Conservation (phyloP, 2,888 invertebrate genomes). For the Stomorhina lunata region DNA sequence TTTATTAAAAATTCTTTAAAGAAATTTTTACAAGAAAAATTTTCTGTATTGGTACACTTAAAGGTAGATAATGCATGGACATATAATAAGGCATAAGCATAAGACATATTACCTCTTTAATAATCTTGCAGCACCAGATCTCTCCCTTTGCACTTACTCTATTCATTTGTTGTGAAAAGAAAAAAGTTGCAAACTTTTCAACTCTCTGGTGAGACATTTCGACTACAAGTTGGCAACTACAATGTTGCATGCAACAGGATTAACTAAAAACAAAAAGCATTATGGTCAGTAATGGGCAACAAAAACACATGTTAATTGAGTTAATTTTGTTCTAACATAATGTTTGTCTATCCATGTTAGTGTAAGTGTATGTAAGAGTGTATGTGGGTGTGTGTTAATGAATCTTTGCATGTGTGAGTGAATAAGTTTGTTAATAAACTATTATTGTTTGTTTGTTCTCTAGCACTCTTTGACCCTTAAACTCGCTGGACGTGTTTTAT, state of each 20-base stretch:
- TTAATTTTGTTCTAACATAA: slow-evolving; percentile 38
- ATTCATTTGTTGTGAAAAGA: too few species aligned
- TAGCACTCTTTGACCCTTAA: background rate
- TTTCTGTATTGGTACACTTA: too few species aligned
- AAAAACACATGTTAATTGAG: slow-evolving; percentile 53
- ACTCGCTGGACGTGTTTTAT: background rate
- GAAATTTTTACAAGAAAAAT: too few species aligned
- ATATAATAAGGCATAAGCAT: too few species aligned
- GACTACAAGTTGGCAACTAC: background rate
- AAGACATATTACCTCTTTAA: too few species aligned
- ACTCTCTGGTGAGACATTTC: slow-evolving; percentile 23
- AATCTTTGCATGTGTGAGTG: background rate
- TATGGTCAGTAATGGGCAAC: background rate
- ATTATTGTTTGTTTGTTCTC: background rate
- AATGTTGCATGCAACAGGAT: background rate
- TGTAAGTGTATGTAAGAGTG: background rate
- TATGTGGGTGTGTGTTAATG: background rate
- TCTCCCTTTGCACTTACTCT: too few species aligned
- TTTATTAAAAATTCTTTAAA: too few species aligned
- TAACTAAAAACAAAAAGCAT: slow-evolving; percentile 9
- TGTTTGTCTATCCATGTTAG: background rate
- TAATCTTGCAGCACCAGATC: too few species aligned
- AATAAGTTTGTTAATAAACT: slow-evolving; percentile 23
- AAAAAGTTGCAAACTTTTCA: slow-evolving; percentile 1
- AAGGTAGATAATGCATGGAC: too few species aligned